A percentile compares a stretch with the other conserved stretches of the same genome.
These are phyloP conservation scores for Plemyria rubiginata DNA, from an alignment of 2,888 invertebrate genomes.

Conservation along the genomic window DNA sequence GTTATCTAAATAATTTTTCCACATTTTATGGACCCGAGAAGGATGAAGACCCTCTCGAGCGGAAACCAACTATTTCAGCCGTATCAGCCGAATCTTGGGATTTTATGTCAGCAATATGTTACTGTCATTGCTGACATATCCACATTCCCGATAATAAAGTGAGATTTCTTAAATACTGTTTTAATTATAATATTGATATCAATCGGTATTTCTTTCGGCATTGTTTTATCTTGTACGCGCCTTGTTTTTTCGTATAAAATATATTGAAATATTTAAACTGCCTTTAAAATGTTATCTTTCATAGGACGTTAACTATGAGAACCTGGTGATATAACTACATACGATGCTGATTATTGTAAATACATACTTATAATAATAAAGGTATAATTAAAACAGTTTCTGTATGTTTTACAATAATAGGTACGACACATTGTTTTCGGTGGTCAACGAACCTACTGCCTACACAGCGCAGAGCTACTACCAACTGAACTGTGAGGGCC, in stretches of 20 bases:
- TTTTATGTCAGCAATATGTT: slow-evolving; percentile 82
- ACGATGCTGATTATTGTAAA: no score
- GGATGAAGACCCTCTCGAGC: slow-evolving; percentile 63
- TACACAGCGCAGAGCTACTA: no score
- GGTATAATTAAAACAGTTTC: no score
- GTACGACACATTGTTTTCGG: no score
- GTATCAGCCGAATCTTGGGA: slow-evolving; percentile 77
- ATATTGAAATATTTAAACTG: slow-evolving; percentile 13
- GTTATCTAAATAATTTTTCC: slow-evolving; percentile 74
- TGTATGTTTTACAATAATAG: no score
- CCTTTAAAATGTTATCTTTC: slow-evolving; percentile 4
- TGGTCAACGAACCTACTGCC: no score
- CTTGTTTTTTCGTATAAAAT: slow-evolving; percentile 21
- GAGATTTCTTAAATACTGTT: slow-evolving; percentile 77
- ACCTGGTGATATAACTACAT: no score
- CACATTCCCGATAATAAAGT: slow-evolving; percentile 73
- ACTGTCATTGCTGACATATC: slow-evolving; percentile 70
- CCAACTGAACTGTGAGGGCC: no score
- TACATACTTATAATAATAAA: no score
- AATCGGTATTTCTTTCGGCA: slow-evolving; percentile 72
- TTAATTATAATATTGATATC: slow-evolving; percentile 76
- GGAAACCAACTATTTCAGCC: slow-evolving; percentile 76
- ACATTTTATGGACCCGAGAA: slow-evolving; percentile 69
- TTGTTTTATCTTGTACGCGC: slow-evolving; percentile 62
- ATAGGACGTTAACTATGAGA: no score